These are phyloP conservation scores for Leptonema lineaticorne DNA, from an alignment of 1,140 invertebrate species.

Conservation along the genomic window DNA sequence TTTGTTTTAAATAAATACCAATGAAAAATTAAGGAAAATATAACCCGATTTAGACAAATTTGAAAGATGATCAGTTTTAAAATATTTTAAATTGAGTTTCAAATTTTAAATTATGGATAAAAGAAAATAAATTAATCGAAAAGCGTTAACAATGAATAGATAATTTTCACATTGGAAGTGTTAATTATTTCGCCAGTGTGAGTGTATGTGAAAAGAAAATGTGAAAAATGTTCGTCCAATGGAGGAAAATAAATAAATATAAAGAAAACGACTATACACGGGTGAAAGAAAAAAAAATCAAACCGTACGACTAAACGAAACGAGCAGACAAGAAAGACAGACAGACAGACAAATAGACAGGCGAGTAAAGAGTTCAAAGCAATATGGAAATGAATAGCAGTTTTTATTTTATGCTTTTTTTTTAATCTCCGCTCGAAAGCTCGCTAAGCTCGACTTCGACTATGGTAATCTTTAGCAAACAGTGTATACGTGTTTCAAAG, in stretches of 20 bases:
- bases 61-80: too few species aligned
- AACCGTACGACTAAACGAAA: not conserved
- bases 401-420: too few species aligned
- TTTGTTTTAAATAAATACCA: too few species aligned
- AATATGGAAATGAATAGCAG: slow-evolving; percentile 30
- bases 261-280: not conserved
- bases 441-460: slow-evolving; percentile 11
- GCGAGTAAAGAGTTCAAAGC: slow-evolving; percentile 12
- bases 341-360: slow-evolving; percentile 2
- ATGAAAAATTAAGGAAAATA: too few species aligned
- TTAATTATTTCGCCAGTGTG: not conserved
- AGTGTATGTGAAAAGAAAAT: slow-evolving; percentile 21
- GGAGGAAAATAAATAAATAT: too few species aligned
- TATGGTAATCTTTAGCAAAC: slow-evolving; percentile 11
- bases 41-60: too few species aligned
- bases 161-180: too few species aligned
- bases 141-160: too few species aligned
- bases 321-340: slow-evolving; percentile 9
- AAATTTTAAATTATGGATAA: too few species aligned
- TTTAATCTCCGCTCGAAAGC: too few species aligned
- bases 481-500: not conserved
- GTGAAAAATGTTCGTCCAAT: slow-evolving; percentile 9
- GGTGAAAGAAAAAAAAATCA: slow-evolving; percentile 4
- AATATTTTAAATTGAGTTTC: too few species aligned
- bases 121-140: too few species aligned